Evolutionary conservation across 2,888 invertebrate species (phyloP).

Genomic region (Mimachlamys varia): DNA sequence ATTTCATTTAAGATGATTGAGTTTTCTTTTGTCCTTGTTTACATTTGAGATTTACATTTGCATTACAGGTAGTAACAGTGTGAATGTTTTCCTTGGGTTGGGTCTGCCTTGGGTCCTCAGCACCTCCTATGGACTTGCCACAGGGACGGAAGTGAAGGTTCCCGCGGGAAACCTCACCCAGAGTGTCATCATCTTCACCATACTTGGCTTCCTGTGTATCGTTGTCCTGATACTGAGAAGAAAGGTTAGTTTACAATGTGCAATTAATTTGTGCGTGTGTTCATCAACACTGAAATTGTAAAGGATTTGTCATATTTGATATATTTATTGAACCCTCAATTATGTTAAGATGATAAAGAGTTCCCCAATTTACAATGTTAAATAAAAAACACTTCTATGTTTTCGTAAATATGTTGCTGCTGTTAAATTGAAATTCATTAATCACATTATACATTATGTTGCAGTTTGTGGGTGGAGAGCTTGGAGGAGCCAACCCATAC

Average conservation of each 20-base stretch:
- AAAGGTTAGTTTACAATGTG: conserved; percentile 65
- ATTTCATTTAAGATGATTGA: too few species aligned
- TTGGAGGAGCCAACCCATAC: conserved; percentile 71
- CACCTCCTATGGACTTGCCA: conserved; percentile 70
- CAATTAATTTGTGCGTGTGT: background rate
- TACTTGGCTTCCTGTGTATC: conserved; percentile 71
- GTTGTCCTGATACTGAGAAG: conserved; percentile 72
- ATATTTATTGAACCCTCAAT: too few species aligned
- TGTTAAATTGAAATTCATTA: background rate
- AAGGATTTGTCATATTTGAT: too few species aligned
- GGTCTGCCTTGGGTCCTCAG: conserved; percentile 79
- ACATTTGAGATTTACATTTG: background rate
- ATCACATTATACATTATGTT: conserved; percentile 45
- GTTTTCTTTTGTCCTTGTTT: background rate
- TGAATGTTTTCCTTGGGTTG: conserved; percentile 79
- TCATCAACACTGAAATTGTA: too few species aligned
- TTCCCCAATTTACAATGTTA: too few species aligned
- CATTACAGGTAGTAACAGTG: conserved; percentile 78
- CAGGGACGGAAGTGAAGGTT: conserved; percentile 67
- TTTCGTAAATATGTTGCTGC: too few species aligned
- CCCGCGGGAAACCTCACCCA: conserved; percentile 72
- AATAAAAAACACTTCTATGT: too few species aligned
- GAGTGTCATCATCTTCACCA: conserved; percentile 76
- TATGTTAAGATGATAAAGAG: too few species aligned
- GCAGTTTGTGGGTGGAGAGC: conserved; percentile 77